Evolutionary conservation across 2,797 vertebrate species (phyloP).

Genomic region (Pseudopleuronectes americanus): DNA sequence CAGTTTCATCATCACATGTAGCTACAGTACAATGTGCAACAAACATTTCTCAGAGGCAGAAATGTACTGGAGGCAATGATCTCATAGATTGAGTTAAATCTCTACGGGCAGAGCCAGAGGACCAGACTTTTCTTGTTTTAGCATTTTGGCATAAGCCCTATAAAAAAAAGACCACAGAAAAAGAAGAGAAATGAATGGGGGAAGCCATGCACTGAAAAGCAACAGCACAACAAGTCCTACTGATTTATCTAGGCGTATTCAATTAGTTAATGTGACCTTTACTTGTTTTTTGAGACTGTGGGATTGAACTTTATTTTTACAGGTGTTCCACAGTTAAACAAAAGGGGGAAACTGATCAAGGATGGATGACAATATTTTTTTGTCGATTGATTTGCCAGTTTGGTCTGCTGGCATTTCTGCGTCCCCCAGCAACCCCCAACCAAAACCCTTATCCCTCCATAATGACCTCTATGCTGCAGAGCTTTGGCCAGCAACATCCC

Average conservation of each 20-base stretch:
- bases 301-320: conserved; percentile 13
- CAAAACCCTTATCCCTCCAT: conserved; percentile 30
- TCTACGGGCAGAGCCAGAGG: conserved; percentile 35
- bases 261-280: conserved; percentile 36
- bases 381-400: conserved; percentile 53
- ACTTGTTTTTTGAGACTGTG: neutral
- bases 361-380: conserved; percentile 63
- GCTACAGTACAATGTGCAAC: conserved; percentile 27
- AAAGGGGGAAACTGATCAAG: conserved; percentile 8
- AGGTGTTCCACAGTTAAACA: conserved; percentile 24
- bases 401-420: conserved; percentile 66
- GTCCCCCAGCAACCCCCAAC: neutral
- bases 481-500: conserved; percentile 47
- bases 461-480: conserved; percentile 57
- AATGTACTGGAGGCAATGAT: conserved; percentile 45
- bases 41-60: conserved; percentile 36
- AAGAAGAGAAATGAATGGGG: neutral
- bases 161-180: neutral
- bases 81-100: conserved; percentile 47
- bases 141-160: conserved; percentile 29
- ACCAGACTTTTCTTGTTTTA: conserved; percentile 40
- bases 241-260: conserved; percentile 23
- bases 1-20: conserved; percentile 41
- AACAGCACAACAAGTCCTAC: conserved; percentile 6
- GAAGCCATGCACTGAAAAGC: neutral